A percentile compares a stretch with the other conserved stretches of the same genome.
These are phyloP conservation scores for Baryphthengus martii DNA, from an alignment of 2,113 vertebrate species.

Conservation along the genomic window DNA sequence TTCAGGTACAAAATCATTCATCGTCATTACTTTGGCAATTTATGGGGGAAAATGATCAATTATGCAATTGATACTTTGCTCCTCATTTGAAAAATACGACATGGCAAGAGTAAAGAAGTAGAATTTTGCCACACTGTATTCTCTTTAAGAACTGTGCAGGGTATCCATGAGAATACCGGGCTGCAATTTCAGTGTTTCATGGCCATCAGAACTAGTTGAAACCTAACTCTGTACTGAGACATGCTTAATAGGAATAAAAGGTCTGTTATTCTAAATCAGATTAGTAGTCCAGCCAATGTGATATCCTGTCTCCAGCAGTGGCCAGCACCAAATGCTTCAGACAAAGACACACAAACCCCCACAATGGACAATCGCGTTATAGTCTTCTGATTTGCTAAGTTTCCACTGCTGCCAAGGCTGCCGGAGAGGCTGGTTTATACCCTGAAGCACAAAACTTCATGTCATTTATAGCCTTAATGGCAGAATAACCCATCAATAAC, in stretches of 20 bases:
- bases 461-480: background rate
- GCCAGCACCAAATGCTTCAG: conserved; percentile 9
- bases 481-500: background rate
- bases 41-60: background rate
- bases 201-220: conserved; percentile 25
- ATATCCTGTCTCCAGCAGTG: conserved; percentile 40
- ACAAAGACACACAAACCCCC: conserved; percentile 1
- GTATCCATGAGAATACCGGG: background rate
- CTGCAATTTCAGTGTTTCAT: background rate
- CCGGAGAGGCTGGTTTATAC: background rate
- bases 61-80: background rate
- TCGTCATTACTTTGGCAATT: background rate
- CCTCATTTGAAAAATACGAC: background rate
- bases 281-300: conserved; percentile 34
- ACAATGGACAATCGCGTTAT: background rate
- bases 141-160: background rate
- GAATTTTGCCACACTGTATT: background rate
- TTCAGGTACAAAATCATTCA: background rate
- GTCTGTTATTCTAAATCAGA: conserved; percentile 53
- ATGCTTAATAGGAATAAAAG: conserved; percentile 48
- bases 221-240: background rate
- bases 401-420: background rate
- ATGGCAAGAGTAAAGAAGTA: background rate
- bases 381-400: background rate
- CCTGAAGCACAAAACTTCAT: background rate